Conservation (phyloP, 2,797 vertebrate genomes). For the Erethizon dorsatum region DNA sequence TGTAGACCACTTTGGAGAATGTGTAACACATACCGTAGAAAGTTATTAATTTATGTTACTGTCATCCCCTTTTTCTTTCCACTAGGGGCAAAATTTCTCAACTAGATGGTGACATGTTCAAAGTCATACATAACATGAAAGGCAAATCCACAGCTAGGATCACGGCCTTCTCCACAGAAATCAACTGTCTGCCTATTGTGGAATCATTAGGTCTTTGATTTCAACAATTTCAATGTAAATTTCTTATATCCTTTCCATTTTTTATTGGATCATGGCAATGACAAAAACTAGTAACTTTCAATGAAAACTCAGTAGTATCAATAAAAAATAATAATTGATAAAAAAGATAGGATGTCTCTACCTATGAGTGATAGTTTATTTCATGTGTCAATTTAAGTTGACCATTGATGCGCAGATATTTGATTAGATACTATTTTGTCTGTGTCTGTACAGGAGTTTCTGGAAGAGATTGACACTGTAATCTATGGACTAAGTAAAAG, state of each 20-base stretch:
- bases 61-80: background rate
- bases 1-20: background rate
- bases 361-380: background rate
- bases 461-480: background rate
- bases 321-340: background rate
- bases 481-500: background rate
- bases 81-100: background rate
- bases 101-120: background rate
- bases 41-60: background rate
- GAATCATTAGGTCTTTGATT: background rate
- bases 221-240: conserved; percentile 25
- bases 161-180: background rate
- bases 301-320: background rate
- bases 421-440: background rate
- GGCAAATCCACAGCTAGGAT: background rate
- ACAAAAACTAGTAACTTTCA: background rate
- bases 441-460: background rate
- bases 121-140: background rate
- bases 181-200: background rate
- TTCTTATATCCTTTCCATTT: accelerated
- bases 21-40: background rate
- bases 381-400: background rate
- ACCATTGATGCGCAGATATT: background rate
- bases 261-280: background rate
- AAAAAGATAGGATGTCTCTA: background rate